Evolutionary conservation across 2,888 invertebrate genomes (phyloP), one percentile per base, ranked within the genome.

Genomic region (Nineta flava): DNA sequence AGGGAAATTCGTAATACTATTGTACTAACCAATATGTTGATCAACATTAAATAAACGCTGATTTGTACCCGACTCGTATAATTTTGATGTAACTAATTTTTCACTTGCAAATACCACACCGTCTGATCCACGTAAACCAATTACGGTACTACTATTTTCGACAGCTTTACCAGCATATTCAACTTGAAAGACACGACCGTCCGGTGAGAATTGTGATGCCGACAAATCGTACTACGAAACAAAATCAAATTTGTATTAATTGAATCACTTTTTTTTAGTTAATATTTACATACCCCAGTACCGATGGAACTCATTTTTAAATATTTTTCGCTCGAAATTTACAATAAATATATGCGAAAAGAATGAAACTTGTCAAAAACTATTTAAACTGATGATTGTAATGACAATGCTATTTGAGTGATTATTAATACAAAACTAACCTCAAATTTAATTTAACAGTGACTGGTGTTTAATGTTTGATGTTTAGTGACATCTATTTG

Each of bases 151-250:
- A 63, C 93, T 91, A 63, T 91, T 92, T 71, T 99, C 99, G 2
- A 99, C 97, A 4, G 99, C 99, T 71, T 99, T 99, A 50, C 87
- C 87, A 3, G 99, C 99, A 72, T 99, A 99, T 74, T 99, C 99
- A 2, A 99, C 94, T 80, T 99, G 99, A 69, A 99, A 99, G 34
- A 99, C 97, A 58, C 97, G 76, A 9, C 99, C 99, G 66, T 99
- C 99, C 2, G 99, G 99, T 2, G 97, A 99, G 71, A 99, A 99
- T 75, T 99, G 99, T 41, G 99, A 95, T n/a, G 99, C 99, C 52
- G 97, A 97, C 60, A 99, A 76, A 79, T 99, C 99, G 66, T 99
- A 99, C 93, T 95, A 68, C 49, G 76, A 75, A 56, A 52, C 35
- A 32, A 49, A 41, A 46, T n/a, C 16, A 50, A 45, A 38, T 48